Evolutionary conservation across 2,113 vertebrate genomes (phyloP).

Genomic region (Corvus hawaiiensis): DNA sequence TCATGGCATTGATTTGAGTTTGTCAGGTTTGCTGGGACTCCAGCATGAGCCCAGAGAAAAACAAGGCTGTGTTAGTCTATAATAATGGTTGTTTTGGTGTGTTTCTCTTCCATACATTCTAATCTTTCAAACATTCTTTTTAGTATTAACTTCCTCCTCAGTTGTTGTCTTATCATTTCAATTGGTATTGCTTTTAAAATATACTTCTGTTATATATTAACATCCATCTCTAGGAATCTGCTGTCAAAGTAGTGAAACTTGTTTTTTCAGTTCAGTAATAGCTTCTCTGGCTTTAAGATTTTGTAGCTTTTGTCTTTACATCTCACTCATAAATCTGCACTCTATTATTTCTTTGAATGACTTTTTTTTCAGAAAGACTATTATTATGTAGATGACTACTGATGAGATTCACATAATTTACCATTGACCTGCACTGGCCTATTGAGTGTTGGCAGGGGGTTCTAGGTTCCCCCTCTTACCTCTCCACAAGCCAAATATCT

Average conservation of each 20-base stretch:
- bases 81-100: not conserved
- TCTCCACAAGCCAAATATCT: not conserved
- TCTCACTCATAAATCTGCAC: conserved; percentile 18
- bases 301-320: not conserved
- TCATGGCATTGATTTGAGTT: not conserved
- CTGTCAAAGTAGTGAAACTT: not conserved
- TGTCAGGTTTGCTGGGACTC: not conserved
- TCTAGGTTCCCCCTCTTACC: not conserved
- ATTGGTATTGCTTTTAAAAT: not conserved
- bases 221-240: not conserved
- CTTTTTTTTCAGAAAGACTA: not conserved
- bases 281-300: not conserved
- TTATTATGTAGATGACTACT: not conserved
- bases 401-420: not conserved
- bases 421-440: not conserved
- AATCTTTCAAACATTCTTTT: not conserved
- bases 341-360: conserved; percentile 3
- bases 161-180: not conserved
- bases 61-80: not conserved
- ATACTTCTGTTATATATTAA: not conserved
- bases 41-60: not conserved
- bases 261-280: not conserved
- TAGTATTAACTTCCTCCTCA: not conserved
- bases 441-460: not conserved
- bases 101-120: not conserved